Conservation (phyloP, 2,797 vertebrate genomes). For the Masticophis lateralis region DNA sequence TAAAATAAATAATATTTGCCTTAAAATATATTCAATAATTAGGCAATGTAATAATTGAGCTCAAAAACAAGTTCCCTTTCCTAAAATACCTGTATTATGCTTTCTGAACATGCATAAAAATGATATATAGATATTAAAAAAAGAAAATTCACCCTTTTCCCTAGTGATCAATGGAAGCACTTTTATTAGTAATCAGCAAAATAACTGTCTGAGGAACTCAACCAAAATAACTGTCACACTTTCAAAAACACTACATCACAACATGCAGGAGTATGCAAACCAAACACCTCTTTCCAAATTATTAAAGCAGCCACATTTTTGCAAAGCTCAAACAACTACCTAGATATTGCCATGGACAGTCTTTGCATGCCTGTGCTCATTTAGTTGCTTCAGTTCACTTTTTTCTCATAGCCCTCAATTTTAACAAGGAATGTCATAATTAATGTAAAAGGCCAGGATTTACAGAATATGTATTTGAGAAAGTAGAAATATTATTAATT, state of each 20-base stretch:
- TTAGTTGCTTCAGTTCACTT: background rate
- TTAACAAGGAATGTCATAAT: background rate
- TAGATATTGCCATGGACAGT: background rate
- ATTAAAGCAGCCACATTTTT: background rate
- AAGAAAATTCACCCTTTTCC: background rate
- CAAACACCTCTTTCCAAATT: background rate
- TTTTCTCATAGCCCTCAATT: background rate
- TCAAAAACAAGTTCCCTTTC: background rate
- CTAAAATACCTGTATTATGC: background rate
- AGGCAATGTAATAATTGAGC: background rate
- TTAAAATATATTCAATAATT: background rate
- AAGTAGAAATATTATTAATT: background rate
- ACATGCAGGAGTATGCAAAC: background rate
- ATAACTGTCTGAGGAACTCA: background rate
- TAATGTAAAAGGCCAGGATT: background rate
- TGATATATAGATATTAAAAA: background rate
- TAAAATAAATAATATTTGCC: background rate
- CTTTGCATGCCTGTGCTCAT: background rate
- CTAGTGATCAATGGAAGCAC: background rate
- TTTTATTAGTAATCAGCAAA: background rate
- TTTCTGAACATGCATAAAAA: background rate
- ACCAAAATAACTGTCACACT: background rate
- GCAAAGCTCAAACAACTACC: background rate
- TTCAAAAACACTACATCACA: background rate
- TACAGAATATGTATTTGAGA: background rate